Conservation (phyloP, 2,888 invertebrate species). For the Athalia rosae region DNA sequence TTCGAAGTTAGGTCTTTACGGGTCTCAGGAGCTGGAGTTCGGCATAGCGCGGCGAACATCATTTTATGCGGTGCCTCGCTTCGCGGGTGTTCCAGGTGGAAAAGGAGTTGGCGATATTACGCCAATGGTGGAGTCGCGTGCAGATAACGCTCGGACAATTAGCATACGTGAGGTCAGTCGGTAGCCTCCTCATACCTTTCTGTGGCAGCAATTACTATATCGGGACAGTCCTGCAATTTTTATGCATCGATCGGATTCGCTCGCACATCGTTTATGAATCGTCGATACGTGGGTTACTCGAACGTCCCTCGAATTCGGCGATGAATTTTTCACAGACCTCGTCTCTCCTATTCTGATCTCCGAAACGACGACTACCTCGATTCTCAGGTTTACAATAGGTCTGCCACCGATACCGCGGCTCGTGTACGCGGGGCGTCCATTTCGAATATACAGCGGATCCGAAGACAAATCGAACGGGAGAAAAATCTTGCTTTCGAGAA, state of each 20-base stretch:
- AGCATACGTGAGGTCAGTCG: slow-evolving; percentile 67
- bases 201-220: slow-evolving; percentile 40
- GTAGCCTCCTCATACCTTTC: slow-evolving; percentile 41
- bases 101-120: slow-evolving; percentile 6
- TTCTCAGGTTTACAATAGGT: background rate
- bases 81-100: too few relatives aligned
- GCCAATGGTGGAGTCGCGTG: slow-evolving; percentile 62
- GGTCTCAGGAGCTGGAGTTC: too few relatives aligned
- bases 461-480: too few relatives aligned
- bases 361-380: too few relatives aligned
- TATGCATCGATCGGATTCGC: slow-evolving; percentile 44
- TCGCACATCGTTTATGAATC: background rate
- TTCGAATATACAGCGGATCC: too few relatives aligned
- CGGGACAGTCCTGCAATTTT: slow-evolving; percentile 45
- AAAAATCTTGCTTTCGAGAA: too few relatives aligned
- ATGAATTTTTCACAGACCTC: too few relatives aligned
- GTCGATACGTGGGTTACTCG: background rate
- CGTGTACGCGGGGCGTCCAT: too few relatives aligned
- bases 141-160: slow-evolving; percentile 68
- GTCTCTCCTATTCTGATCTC: too few relatives aligned
- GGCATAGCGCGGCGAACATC: background rate
- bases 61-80: background rate
- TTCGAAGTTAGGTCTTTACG: too few relatives aligned
- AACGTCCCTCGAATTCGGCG: too few relatives aligned
- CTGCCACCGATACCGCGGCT: background rate